Conservation (phyloP, 2,888 invertebrate genomes). For the Lithophane ornitopus region DNA sequence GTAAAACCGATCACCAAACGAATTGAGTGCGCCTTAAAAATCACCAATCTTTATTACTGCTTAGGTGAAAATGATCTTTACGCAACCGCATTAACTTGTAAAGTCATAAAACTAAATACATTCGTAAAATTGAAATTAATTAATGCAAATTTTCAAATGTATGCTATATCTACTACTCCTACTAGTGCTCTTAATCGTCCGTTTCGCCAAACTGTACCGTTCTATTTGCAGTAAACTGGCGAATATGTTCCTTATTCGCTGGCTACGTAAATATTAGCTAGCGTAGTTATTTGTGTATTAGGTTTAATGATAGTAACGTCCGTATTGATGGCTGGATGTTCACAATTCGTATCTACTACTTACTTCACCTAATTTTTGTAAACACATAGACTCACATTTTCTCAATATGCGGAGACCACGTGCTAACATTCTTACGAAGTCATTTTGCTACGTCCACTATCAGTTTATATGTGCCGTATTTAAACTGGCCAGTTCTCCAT, state of each 20-base stretch:
- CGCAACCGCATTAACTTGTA: too few relatives aligned
- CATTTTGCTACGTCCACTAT: too few relatives aligned
- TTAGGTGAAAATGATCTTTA: too few relatives aligned
- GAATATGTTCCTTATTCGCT: slow-evolving; percentile 44
- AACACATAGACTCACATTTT: not conserved
- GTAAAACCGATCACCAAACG: too few relatives aligned
- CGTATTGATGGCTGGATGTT: not conserved
- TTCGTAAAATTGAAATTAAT: too few relatives aligned
- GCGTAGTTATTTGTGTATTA: slow-evolving; percentile 36
- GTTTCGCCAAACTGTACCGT: slow-evolving; percentile 16
- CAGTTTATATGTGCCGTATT: not conserved
- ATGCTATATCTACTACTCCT: too few relatives aligned
- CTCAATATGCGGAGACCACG: not conserved
- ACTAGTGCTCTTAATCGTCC: not conserved
- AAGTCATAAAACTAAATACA: too few relatives aligned
- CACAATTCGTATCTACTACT: not conserved
- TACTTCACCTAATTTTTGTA: not conserved
- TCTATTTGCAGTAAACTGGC: slow-evolving; percentile 33
- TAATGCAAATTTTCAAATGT: too few relatives aligned
- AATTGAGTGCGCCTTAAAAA: too few relatives aligned
- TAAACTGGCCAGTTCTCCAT: not conserved
- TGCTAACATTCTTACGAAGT: not conserved
- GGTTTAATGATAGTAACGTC: slow-evolving; percentile 13
- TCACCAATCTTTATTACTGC: too few relatives aligned
- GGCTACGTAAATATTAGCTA: slow-evolving; percentile 37